Percentiles rank a stretch among this genome's conserved stretches.
Conservation (phyloP, 2,888 invertebrate species). For the Hirudinaria manillensis region DNA sequence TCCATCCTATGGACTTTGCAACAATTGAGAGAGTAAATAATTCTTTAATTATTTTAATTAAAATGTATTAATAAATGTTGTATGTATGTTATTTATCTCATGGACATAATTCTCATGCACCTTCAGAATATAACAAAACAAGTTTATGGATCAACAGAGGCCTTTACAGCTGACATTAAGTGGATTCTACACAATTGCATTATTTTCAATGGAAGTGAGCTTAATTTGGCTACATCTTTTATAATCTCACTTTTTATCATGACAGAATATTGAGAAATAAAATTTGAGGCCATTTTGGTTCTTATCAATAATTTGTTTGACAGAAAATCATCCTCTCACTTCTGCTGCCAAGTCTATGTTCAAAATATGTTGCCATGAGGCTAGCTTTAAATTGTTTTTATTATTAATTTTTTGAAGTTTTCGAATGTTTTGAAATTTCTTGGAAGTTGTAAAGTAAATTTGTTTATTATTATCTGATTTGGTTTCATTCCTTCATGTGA, state of each 20-base stretch:
- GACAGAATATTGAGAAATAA: neutral
- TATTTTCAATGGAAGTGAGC: constrained; percentile 79
- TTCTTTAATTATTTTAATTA: neutral
- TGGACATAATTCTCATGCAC: neutral
- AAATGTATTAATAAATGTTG: neutral
- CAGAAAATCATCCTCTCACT: constrained; percentile 73
- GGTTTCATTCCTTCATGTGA: too few relatives aligned
- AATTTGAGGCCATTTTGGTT: neutral
- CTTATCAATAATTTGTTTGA: neutral
- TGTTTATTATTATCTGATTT: too few relatives aligned
- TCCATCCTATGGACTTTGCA: constrained; percentile 78
- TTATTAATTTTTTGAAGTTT: constrained; percentile 17
- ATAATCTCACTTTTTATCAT: too few relatives aligned
- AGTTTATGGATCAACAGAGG: constrained; percentile 77
- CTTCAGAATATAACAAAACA: constrained; percentile 67
- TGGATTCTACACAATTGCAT: constrained; percentile 91
- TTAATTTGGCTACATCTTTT: too few relatives aligned
- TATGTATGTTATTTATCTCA: neutral
- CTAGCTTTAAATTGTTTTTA: constrained; percentile 36
- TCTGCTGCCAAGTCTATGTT: constrained; percentile 70
- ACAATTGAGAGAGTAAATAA: constrained; percentile 60
- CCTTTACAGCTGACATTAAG: constrained; percentile 80
- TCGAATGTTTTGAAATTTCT: neutral
- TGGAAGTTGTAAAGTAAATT: too few relatives aligned
- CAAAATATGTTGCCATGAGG: constrained; percentile 77